Evolutionary conservation across 2,888 invertebrate genomes (phyloP), one percentile per base, ranked within the genome.

Genomic region (Mythimna ferrago): DNA sequence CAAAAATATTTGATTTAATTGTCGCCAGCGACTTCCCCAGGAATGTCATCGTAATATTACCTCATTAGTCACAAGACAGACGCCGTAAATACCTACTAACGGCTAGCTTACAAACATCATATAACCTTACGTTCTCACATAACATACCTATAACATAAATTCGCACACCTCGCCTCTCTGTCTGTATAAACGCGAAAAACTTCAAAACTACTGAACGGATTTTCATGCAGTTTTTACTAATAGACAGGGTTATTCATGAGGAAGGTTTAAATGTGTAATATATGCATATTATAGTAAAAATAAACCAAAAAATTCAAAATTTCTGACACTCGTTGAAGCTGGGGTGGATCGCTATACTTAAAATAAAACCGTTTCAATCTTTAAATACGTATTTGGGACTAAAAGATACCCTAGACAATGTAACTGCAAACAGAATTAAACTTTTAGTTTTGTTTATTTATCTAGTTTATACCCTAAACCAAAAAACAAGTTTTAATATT

Each of bases 351-450:
- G 3, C 4, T 44, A 44, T 44, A 14, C 11, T 14, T 44, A 14
- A 44, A 60, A 66, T 53, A 67, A 54, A 75, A 67, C 16, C 16
- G 54, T 26, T 58, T 32, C 2, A 35, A 68, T 62, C 1, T 48
- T 16, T 21, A 6, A n/a, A 7, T 16, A 1, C 9, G 6, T 26
- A 26, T 38, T 48, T 19, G 9, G 5, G 4, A 26, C 4, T 57
- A 26, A 32, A 10, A 11, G 7, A 38, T 11, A 44, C 56, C n/a
- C n/a, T 26, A 48, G 0, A 14, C 2, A 73, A 6, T 21, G 2
- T 11, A 6, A 70, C 44, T n/a, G 4, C 16, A 73, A 71, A n/a
- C 3, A 2, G 11, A 48, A 26, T 35, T n/a, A 3, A 26, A 48
- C 9, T 2, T 48, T 63, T 0, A 56, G 16, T 56, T 38, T 10